Conservation (phyloP, 2,797 vertebrate species). For the Chlorospingus flavigularis region DNA sequence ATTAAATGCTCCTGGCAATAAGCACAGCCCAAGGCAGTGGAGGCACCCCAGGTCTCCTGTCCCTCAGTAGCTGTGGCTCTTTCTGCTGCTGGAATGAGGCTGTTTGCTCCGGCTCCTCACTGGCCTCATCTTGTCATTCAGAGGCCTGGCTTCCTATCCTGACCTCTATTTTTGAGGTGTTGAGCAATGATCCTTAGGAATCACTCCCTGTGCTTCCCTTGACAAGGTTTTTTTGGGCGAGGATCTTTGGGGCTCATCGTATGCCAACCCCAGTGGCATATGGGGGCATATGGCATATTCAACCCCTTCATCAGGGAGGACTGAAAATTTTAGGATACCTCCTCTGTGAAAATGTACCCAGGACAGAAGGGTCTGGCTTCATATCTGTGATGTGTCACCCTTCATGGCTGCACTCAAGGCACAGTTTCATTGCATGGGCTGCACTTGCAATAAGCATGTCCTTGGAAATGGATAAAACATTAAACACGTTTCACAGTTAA, state of each 20-base stretch:
- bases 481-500: background rate
- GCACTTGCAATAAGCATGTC: rapidly evolving
- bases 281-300: too few relatives aligned
- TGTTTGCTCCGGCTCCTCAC: background rate
- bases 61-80: background rate
- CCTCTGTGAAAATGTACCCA: background rate
- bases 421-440: background rate
- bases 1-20: background rate
- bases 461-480: background rate
- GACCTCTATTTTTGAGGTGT: background rate
- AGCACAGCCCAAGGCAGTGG: rapidly evolving
- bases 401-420: background rate
- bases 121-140: background rate
- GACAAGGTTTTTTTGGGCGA: background rate
- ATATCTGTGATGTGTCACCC: background rate
- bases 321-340: background rate
- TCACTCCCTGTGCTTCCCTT: background rate
- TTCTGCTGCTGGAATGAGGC: background rate
- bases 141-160: background rate
- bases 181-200: background rate
- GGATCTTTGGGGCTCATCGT: background rate
- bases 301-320: background rate
- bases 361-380: background rate
- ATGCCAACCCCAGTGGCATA: background rate
- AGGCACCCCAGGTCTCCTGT: background rate